These are phyloP conservation scores for Rutilus rutilus DNA, from an alignment of 2,113 vertebrate genomes.

Conservation along the genomic window DNA sequence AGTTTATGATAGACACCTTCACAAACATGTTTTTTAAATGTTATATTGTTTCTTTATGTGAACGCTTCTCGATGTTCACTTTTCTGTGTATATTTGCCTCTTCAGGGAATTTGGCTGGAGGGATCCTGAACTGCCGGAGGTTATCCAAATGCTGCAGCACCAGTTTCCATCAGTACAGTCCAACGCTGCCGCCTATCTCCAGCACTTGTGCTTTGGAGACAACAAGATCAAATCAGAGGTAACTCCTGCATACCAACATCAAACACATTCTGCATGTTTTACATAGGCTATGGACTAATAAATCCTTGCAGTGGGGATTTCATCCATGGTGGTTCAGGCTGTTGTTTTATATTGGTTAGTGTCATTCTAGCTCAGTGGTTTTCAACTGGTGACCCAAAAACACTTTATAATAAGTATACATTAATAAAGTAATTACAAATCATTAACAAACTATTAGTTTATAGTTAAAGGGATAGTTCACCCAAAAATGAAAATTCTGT, in stretches of 20 bases:
- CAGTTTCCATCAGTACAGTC: constrained; percentile 98
- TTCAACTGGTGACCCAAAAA: background rate
- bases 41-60: constrained; percentile 17
- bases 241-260: constrained; percentile 40
- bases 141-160: constrained; percentile 99
- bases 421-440: no score
- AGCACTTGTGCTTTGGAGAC: constrained; percentile 98
- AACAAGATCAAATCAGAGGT: constrained; percentile 99
- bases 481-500: no score
- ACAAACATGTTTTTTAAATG: background rate
- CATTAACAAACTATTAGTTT: no score
- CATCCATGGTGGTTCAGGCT: background rate
- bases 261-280: background rate
- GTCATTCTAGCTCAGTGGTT: background rate
- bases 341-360: background rate
- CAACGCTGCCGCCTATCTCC: constrained; percentile 97
- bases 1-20: background rate
- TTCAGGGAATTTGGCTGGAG: constrained; percentile 97
- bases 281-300: background rate
- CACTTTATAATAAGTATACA: no score
- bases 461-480: no score
- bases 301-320: background rate
- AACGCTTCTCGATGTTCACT: constrained; percentile 34
- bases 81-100: constrained; percentile 42
- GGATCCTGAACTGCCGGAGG: constrained; percentile 98